Conservation (phyloP, 1,140 invertebrate species). For the Littorina saxatilis region DNA sequence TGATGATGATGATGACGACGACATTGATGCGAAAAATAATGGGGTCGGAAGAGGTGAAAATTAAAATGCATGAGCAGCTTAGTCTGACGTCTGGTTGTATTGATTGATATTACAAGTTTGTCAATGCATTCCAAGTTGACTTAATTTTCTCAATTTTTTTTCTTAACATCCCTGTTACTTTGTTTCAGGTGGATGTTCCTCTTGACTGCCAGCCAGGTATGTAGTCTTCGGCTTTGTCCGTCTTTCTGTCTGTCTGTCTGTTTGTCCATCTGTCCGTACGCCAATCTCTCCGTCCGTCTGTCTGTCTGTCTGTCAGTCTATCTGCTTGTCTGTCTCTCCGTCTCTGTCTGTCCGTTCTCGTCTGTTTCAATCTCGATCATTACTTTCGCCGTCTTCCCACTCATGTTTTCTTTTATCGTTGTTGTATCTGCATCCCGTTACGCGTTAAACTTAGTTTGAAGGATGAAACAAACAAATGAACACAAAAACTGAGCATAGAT, state of each 20-base stretch:
- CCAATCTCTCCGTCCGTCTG: background rate
- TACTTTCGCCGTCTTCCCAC: too few species aligned
- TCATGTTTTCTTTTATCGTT: too few species aligned
- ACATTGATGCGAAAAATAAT: too few species aligned
- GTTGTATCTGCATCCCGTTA: background rate
- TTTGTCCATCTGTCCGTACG: background rate
- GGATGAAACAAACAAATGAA: too few species aligned
- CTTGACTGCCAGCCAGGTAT: slow-evolving; percentile 10
- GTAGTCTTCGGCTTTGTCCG: background rate
- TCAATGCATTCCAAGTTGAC: background rate
- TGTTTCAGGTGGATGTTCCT: background rate
- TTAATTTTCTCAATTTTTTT: background rate
- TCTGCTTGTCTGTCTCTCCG: background rate
- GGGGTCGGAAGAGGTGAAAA: too few species aligned
- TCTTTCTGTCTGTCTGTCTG: background rate
- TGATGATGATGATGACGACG: too few species aligned
- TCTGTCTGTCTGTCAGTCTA: background rate
- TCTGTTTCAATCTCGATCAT: background rate
- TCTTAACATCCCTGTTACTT: background rate
- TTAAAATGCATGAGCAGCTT: too few species aligned
- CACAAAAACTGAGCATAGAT: too few species aligned
- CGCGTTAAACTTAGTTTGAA: too few species aligned
- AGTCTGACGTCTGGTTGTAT: too few species aligned
- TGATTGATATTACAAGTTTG: background rate
- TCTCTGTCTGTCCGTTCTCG: background rate